A percentile compares a stretch with the other conserved stretches of the same genome.
phyloP scores from a whole-genome alignment of 2,797 vertebrate species.

The Euphonia xanthogaster region DNA sequence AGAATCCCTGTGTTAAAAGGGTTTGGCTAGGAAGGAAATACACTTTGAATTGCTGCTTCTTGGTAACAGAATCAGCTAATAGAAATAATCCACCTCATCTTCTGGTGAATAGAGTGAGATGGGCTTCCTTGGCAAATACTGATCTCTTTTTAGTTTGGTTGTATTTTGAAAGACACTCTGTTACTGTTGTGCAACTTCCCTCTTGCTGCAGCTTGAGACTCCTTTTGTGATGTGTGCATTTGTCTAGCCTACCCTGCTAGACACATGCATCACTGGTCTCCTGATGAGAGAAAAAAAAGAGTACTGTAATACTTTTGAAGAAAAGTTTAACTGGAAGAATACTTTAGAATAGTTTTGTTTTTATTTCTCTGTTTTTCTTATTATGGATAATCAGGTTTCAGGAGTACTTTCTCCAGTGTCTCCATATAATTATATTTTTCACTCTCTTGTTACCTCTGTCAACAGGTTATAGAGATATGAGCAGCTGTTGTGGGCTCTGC shows the following conservation, averaged over 20 bases:
- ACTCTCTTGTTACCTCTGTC: not conserved
- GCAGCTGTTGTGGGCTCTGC: not conserved
- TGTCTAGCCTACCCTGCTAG: not conserved
- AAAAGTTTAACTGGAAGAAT: not conserved
- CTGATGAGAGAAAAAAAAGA: not conserved
- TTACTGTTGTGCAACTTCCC: not conserved
- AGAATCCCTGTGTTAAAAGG: not conserved
- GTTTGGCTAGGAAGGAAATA: not conserved
- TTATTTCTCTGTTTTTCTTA: not conserved
- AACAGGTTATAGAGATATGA: not conserved
- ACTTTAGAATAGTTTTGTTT: not conserved
- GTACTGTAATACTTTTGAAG: not conserved
- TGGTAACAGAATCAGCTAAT: not conserved
- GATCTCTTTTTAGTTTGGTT: not conserved
- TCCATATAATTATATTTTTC: not conserved
- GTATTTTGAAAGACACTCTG: not conserved
- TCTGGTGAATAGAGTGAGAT: not conserved
- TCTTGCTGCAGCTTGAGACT: not conserved
- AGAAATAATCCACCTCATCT: not conserved
- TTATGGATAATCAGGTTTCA: not conserved
- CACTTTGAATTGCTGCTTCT: not conserved
- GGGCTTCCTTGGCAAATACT: not conserved
- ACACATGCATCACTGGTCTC: not conserved
- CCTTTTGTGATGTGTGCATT: not conserved
- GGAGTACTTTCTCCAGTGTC: not conserved